These are phyloP conservation scores for Girardinus metallicus DNA, from an alignment of 2,797 vertebrate genomes.

Conservation along the genomic window DNA sequence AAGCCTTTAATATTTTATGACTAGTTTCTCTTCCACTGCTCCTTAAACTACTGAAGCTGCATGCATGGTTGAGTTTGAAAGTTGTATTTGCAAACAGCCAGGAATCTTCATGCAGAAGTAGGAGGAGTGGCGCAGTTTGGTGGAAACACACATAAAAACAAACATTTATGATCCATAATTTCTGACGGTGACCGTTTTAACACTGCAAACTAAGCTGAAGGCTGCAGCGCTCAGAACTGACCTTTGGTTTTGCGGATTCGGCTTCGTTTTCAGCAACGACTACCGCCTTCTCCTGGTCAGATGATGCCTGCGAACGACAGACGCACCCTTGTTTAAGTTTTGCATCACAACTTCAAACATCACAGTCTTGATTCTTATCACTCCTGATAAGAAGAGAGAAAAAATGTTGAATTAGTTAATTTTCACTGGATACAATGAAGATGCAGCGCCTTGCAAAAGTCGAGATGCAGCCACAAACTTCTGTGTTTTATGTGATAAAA, in stretches of 20 bases:
- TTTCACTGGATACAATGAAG: constrained; percentile 2
- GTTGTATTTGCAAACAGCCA: background rate
- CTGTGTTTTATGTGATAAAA: background rate
- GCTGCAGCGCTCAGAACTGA: constrained; percentile 33
- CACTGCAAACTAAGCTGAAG: constrained; percentile 9
- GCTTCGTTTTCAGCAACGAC: constrained; percentile 77
- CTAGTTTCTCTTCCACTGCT: background rate
- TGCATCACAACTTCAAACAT: constrained; percentile 5
- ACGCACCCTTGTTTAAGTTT: constrained; percentile 31
- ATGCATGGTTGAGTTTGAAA: background rate
- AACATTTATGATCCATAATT: background rate
- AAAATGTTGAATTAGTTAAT: constrained; percentile 6
- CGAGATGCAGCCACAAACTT: background rate
- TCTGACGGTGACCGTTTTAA: constrained; percentile 5
- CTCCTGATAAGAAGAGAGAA: constrained; percentile 17
- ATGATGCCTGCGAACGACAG: constrained; percentile 84
- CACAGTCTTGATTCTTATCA: constrained; percentile 14
- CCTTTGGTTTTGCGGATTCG: constrained; percentile 73
- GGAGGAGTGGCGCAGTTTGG: background rate
- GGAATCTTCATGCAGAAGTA: background rate
- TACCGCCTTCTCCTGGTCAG: constrained; percentile 76
- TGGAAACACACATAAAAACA: background rate
- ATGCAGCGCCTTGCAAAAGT: background rate
- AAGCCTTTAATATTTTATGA: background rate
- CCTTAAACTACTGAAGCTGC: background rate